These are phyloP conservation scores for Drosophila cognata DNA, from an alignment of 2,888 invertebrate species.

Conservation along the genomic window DNA sequence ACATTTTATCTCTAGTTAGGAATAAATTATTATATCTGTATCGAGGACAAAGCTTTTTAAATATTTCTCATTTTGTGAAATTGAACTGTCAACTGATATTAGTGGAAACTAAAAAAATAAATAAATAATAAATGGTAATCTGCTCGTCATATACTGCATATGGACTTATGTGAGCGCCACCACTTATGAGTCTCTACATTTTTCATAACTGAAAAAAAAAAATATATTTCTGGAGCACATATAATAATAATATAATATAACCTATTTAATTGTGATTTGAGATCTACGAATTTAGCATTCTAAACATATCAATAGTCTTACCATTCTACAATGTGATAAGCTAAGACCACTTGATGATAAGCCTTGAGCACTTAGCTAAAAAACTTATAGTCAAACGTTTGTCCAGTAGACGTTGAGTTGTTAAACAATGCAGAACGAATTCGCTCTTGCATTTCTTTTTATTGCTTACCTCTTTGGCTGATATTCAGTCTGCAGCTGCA, in stretches of 20 bases:
- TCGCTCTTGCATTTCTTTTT: background rate
- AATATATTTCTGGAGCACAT: background rate
- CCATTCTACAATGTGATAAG: constrained; percentile 18
- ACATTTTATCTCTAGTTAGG: background rate
- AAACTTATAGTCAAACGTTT: background rate
- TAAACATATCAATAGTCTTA: background rate
- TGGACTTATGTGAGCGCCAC: background rate
- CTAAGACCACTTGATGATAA: constrained; percentile 33
- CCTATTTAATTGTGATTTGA: background rate
- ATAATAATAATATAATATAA: too few relatives aligned
- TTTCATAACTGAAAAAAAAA: too few relatives aligned
- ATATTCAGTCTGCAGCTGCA: constrained; percentile 23
- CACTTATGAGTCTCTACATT: background rate
- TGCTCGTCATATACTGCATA: background rate
- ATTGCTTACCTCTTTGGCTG: background rate
- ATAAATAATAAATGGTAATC: background rate
- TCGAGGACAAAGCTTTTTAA: background rate
- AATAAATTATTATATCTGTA: background rate
- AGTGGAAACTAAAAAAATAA: background rate
- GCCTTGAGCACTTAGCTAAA: constrained; percentile 9
- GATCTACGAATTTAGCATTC: background rate
- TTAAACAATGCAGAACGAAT: constrained; percentile 25
- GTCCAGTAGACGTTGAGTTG: constrained; percentile 17
- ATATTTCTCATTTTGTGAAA: background rate
- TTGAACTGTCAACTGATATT: background rate